A percentile compares a stretch with the other conserved stretches of the same genome.
Evolutionary conservation across 37 sponge, comb jelly and placozoan genomes (phyloP).

Genomic region (Theonella swinhoei): DNA sequence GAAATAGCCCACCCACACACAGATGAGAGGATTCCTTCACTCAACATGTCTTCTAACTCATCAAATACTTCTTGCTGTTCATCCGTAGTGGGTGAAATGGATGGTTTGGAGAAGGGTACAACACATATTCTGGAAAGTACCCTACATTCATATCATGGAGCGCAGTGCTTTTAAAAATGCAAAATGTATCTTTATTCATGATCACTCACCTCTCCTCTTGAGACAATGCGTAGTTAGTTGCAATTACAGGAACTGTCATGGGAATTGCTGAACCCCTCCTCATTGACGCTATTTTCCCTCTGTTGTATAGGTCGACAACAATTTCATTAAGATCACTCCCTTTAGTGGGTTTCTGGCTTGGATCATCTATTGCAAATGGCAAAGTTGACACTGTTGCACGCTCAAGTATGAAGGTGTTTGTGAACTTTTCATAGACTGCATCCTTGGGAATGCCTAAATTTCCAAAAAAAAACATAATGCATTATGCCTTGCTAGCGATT

Average conservation of each 20-base stretch:
- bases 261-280: not conserved
- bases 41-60: not conserved
- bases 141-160: not conserved
- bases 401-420: conserved; percentile 20
- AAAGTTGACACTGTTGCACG: not conserved
- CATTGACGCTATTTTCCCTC: not conserved
- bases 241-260: not conserved
- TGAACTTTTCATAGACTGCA: not conserved
- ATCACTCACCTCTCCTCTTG: not conserved
- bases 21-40: not conserved
- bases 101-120: conserved; percentile 2
- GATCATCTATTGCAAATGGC: conserved; percentile 33
- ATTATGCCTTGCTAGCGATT: too few relatives aligned
- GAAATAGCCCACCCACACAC: not conserved
- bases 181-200: not conserved
- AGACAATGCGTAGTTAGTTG: conserved; percentile 3
- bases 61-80: conserved; percentile 2
- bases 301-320: conserved; percentile 20
- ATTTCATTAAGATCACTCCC: conserved; percentile 20
- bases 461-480: not conserved
- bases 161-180: not conserved
- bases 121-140: not conserved
- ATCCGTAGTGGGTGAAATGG: conserved; percentile 1
- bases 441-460: not conserved
- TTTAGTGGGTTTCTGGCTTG: not conserved